Conservation (phyloP, 2,113 vertebrate genomes). For the Proterorhinus semilunaris region DNA sequence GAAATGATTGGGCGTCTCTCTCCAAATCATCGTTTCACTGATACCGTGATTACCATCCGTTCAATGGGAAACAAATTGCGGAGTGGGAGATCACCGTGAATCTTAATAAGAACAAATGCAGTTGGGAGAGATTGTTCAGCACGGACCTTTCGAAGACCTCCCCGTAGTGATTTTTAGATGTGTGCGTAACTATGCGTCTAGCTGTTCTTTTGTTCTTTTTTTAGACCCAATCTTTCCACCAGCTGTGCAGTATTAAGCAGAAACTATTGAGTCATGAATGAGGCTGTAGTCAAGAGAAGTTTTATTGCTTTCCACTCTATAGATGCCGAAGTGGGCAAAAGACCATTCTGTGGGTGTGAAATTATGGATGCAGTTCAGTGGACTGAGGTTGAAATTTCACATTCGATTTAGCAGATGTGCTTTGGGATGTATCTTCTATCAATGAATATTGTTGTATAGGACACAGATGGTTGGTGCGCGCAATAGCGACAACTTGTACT, state of each 20-base stretch:
- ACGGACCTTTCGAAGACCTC: conserved; percentile 5
- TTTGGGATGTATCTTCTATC: too few relatives aligned
- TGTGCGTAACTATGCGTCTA: too few relatives aligned
- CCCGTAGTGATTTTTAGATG: background rate
- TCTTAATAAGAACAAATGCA: conserved; percentile 14
- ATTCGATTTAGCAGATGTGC: too few relatives aligned
- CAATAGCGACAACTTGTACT: too few relatives aligned
- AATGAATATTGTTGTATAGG: too few relatives aligned
- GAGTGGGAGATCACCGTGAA: conserved; percentile 18
- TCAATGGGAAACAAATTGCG: conserved; percentile 25
- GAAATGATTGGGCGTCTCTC: conserved; percentile 56
- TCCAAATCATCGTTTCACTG: conserved; percentile 48
- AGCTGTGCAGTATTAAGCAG: background rate
- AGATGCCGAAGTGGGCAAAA: background rate
- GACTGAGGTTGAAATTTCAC: too few relatives aligned
- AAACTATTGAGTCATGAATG: background rate
- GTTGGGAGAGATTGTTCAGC: conserved; percentile 16
- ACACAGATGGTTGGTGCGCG: too few relatives aligned
- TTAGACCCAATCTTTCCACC: background rate
- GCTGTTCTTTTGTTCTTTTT: background rate
- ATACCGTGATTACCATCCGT: conserved; percentile 39
- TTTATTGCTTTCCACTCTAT: background rate
- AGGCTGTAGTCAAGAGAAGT: background rate
- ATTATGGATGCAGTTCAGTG: background rate
- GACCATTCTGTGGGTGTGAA: background rate